Evolutionary conservation across 1,140 invertebrate species (phyloP), one percentile per base, ranked within the genome.

Genomic region (Chionoecetes opilio): DNA sequence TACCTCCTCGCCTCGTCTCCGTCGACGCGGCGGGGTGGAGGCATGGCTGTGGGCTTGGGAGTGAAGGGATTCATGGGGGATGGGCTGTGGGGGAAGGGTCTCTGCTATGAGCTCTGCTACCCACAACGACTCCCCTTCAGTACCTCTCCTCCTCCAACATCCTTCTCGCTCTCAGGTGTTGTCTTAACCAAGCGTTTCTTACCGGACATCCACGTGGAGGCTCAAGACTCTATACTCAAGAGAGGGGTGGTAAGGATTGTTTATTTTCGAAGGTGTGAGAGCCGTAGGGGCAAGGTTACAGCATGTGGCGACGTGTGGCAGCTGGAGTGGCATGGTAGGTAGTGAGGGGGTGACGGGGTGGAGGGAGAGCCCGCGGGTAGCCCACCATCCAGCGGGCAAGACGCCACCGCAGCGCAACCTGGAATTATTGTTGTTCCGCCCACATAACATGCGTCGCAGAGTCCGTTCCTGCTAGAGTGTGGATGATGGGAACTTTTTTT

Each of bases 351-450:
- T 53, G 46, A 53, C 21, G 46, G 46, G 46, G 46, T 53, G n/a
- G 63, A n/a, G 63, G 63, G 8, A 75, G 63, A 26, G 63, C 63
- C 63, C 63, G 63, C n/a, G 88, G 88, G 88, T 90, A 90, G 88
- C 88, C 84, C 84, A 75, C 63, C 63, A 75, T 75, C 63, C 63
- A 38, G 37, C 88, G 35, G 37, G 88, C 88, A 37, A 41, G 88
- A 90, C 88, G 88, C 89, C 46, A 34, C 53, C 53, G 38, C 31
- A 26, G 6, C 31, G 31, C 82, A 92, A 41, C 82, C 91, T 92
- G 82, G 91, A 84, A 92, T 84, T 92, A 84, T 84, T 92, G 41
- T 92, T 84, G 82, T 92, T 84, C 26, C 82, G 34, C 75, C 89
- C 53, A 91, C 89, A 90, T 90, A 53, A 90, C 88, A 90, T 90